These are phyloP conservation scores for Tachuris rubrigastra DNA, from an alignment of 2,113 vertebrate species.

Conservation along the genomic window DNA sequence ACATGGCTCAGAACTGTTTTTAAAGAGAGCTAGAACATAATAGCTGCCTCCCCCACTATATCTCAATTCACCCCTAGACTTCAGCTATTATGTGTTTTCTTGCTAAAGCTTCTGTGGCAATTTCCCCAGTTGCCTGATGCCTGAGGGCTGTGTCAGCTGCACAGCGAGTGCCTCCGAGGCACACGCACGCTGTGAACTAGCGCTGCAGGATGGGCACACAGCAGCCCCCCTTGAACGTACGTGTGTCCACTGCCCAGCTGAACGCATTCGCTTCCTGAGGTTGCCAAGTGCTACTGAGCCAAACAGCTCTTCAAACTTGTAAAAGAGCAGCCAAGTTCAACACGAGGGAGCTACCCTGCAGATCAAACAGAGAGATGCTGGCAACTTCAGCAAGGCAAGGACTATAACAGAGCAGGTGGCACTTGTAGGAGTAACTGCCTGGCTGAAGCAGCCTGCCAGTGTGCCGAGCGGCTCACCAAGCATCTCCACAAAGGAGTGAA, in stretches of 20 bases:
- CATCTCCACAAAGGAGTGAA: fast-evolving
- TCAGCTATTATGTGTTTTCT: fast-evolving
- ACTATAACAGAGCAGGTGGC: background rate
- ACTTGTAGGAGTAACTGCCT: background rate
- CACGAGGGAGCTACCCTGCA: background rate
- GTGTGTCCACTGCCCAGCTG: fast-evolving
- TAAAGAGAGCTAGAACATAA: background rate
- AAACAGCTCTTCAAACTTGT: fast-evolving
- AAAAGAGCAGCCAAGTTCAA: background rate
- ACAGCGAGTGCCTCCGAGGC: fast-evolving
- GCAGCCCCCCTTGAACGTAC: fast-evolving
- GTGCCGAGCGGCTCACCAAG: fast-evolving
- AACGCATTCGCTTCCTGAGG: fast-evolving
- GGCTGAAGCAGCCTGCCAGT: background rate
- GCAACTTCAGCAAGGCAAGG: background rate
- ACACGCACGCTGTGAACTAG: fast-evolving
- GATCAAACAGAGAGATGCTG: background rate
- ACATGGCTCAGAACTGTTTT: background rate
- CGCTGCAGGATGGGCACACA: fast-evolving
- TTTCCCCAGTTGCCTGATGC: background rate
- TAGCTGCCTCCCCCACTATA: background rate
- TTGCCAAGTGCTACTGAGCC: background rate
- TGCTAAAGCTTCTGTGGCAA: background rate
- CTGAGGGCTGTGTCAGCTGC: background rate
- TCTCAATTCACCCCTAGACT: background rate